Evolutionary conservation across 1,140 invertebrate species (phyloP).

Genomic region (Yoshiicerus persimilis): DNA sequence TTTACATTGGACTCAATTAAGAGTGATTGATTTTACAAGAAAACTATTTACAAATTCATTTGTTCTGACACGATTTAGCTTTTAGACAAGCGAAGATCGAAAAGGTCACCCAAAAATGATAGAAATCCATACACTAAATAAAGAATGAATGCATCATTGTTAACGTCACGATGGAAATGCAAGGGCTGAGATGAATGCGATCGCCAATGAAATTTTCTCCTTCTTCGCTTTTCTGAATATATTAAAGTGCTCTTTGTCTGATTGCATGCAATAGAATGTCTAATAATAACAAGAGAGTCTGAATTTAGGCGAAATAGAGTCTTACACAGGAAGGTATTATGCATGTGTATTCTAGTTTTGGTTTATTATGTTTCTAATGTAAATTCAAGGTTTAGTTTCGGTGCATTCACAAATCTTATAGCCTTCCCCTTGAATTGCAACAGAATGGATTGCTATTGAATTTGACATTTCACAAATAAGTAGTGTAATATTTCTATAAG

Average conservation of each 20-base stretch:
- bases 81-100: background rate
- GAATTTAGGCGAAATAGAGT: background rate
- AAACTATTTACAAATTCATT: background rate
- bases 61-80: background rate
- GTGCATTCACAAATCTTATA: background rate
- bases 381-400: background rate
- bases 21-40: background rate
- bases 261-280: background rate
- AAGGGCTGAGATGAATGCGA: background rate
- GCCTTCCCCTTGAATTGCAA: constrained; percentile 9
- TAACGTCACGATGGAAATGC: background rate
- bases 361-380: background rate
- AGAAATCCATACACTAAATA: background rate
- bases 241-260: background rate
- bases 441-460: background rate
- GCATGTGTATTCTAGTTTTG: background rate
- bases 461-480: background rate
- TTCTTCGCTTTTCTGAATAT: background rate
- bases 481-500: background rate
- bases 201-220: background rate
- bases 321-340: background rate
- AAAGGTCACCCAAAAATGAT: background rate
- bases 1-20: background rate
- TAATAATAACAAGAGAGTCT: background rate
- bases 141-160: background rate